A percentile compares a stretch with the other conserved stretches of the same genome.
Evolutionary conservation across 1,140 invertebrate genomes (phyloP).

Genomic region (Apis mellifera): DNA sequence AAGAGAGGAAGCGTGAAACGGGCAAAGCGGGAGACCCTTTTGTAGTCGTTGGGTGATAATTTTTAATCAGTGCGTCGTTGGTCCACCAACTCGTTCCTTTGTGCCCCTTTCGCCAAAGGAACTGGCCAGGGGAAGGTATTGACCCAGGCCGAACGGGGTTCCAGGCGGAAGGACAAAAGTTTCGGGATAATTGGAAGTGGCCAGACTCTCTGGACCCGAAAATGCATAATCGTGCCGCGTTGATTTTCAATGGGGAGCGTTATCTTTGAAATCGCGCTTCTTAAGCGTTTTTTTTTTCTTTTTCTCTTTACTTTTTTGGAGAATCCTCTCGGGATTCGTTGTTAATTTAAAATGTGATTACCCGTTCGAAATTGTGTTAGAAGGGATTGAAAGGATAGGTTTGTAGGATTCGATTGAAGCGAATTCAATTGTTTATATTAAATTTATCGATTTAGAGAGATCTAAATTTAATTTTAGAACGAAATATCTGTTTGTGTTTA

Average conservation of each 20-base stretch:
- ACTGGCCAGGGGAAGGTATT: constrained; percentile 54
- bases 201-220: constrained; percentile 56
- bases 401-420: neutral
- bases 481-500: no score
- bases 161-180: constrained; percentile 65
- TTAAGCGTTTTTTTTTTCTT: neutral
- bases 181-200: constrained; percentile 69
- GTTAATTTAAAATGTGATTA: neutral
- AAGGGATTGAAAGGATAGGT: neutral
- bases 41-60: constrained; percentile 74
- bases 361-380: neutral
- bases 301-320: neutral
- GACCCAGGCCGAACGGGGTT: constrained; percentile 43
- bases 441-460: no score
- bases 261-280: constrained; percentile 18
- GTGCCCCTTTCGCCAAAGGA: constrained; percentile 58
- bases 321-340: neutral
- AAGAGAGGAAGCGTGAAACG: constrained; percentile 45
- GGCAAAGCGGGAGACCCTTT: constrained; percentile 63
- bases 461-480: no score
- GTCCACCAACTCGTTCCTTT: constrained; percentile 64
- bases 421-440: no score
- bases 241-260: constrained; percentile 60
- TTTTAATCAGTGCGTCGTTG: constrained; percentile 74
- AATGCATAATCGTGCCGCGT: constrained; percentile 58